Evolutionary conservation across 2,113 vertebrate genomes (phyloP).

Genomic region (Archocentrus centrarchus): DNA sequence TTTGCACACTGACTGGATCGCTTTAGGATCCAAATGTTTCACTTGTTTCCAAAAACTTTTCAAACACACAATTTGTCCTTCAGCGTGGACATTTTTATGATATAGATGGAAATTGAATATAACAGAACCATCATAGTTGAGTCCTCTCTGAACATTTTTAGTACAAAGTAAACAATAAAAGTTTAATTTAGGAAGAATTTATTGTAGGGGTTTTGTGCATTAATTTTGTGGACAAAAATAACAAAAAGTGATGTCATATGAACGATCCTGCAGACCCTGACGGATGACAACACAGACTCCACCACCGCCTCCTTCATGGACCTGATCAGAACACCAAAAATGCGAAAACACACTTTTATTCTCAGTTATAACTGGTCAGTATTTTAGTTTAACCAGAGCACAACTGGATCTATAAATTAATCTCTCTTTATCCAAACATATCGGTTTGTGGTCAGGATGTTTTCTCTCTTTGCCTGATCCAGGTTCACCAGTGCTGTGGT

Average conservation of each 20-base stretch:
- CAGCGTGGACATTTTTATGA: too few relatives aligned
- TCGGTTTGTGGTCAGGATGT: background rate
- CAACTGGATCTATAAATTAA: too few relatives aligned
- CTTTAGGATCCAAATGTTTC: too few relatives aligned
- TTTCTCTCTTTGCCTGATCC: background rate
- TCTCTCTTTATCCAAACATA: background rate
- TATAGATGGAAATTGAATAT: too few relatives aligned
- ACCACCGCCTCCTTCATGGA: slow-evolving; percentile 86
- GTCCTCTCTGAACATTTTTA: too few relatives aligned
- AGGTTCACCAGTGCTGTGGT: slow-evolving; percentile 94
- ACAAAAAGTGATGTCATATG: background rate
- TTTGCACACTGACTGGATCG: too few relatives aligned
- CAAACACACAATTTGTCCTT: too few relatives aligned
- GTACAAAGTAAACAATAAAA: too few relatives aligned
- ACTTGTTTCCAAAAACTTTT: too few relatives aligned
- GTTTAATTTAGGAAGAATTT: too few relatives aligned
- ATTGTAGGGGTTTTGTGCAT: background rate
- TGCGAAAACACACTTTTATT: slow-evolving; percentile 91
- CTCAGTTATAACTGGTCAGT: slow-evolving; percentile 92
- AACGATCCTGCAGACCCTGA: slow-evolving; percentile 74
- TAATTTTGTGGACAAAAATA: background rate
- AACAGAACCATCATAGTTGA: too few relatives aligned
- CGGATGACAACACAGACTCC: slow-evolving; percentile 74
- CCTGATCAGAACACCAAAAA: slow-evolving; percentile 89
- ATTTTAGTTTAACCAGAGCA: background rate